Base-by-base conservation (phyloP, 2,888 invertebrate species). In the Chrysopilus asiliformis region DNA sequence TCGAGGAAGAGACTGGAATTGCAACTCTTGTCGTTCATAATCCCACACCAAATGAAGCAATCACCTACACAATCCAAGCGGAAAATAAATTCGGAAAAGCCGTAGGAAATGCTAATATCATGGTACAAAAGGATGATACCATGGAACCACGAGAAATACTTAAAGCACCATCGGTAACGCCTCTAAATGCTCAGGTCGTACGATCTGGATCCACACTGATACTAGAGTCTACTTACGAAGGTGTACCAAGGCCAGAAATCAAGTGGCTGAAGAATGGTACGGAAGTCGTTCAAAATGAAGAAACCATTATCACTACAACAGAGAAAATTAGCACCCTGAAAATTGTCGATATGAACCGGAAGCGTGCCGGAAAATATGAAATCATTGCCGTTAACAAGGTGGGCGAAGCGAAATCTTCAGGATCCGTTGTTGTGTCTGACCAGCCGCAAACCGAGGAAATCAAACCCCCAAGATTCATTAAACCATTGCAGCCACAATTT, bases 351-450 rank as follows among this genome's bases (percentile, higher is more conserved):
- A 70, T 74, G 49, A 73, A 74, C 28, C 79, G 77, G 56, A 79
- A 79, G 52, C 80, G 84, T 54, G 72, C 74, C 41, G 93, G 93
- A 18, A 87, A 86, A 60, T 93, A 90, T 60, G 89, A 90, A 68
- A 77, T 89, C 10, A 68, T 79, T 17, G 78, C 85, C n/a, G 71
- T 76, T 50, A 85, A 84, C 61, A 70, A 73, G 40, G 76, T 73
- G 30, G 79, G 86, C 9, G 78, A 84, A 53, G 81, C 79, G 2
- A 76, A 81, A 52, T 77, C 85, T 22, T 81, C 82, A 3, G 80
- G 87, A 40, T 81, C 86, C 0, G 75, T 93, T n/a, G 76, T 79
- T 41, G 71, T 93, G 12, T 70, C 71, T 24, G 62, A 64, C 40
- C 73, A 75, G 55, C 62, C 68, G 14, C 70, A 73, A 44, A 68